Conservation (phyloP, 2,888 invertebrate genomes). For the Epinotia ramella region DNA sequence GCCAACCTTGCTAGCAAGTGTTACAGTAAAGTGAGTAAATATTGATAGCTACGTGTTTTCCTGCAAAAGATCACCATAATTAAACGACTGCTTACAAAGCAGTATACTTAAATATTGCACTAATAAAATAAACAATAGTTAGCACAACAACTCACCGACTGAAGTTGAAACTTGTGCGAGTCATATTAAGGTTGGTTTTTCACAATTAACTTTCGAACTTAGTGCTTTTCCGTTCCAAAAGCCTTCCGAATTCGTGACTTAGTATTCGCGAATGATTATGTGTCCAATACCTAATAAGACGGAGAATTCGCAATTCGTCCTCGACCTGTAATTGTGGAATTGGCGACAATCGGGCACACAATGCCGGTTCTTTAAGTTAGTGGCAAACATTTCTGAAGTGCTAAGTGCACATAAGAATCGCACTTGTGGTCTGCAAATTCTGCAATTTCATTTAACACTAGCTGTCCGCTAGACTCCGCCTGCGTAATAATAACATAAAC, state of each 20-base stretch:
- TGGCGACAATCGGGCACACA: slow-evolving; percentile 5
- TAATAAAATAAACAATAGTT: not conserved
- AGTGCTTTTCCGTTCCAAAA: slow-evolving; percentile 3
- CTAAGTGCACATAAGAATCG: not conserved
- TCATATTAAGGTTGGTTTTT: not conserved
- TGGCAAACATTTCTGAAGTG: slow-evolving; percentile 27
- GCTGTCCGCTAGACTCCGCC: not conserved
- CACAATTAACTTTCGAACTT: not conserved
- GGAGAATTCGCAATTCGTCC: slow-evolving; percentile 27
- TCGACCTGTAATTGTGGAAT: slow-evolving; percentile 16
- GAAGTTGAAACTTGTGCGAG: not conserved
- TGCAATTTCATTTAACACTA: not conserved
- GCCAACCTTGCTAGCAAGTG: not conserved
- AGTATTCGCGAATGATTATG: slow-evolving; percentile 26
- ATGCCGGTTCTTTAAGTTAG: slow-evolving; percentile 7
- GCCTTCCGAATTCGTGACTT: slow-evolving; percentile 22
- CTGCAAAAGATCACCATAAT: not conserved
- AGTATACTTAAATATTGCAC: slow-evolving; percentile 16
- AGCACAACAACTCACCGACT: not conserved
- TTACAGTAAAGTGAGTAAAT: not conserved
- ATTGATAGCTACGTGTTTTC: slow-evolving; percentile 10
- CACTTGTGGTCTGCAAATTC: not conserved
- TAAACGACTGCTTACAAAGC: slow-evolving; percentile 1
- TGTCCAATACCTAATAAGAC: slow-evolving; percentile 21
- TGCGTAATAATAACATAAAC: no score